Conservation (phyloP, 2,797 vertebrate species). For the Manis javanica region DNA sequence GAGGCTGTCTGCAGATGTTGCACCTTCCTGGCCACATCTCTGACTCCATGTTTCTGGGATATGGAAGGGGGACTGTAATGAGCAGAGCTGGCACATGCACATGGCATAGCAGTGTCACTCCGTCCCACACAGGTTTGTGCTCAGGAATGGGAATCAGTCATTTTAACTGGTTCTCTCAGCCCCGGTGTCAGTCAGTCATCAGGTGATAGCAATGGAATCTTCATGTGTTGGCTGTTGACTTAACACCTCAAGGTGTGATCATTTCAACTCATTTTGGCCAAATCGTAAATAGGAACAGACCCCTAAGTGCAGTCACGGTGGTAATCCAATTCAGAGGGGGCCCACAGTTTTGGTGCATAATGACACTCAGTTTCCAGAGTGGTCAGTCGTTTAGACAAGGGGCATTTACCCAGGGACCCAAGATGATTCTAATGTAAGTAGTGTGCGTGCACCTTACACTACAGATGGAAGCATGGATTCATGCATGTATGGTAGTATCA, state of each 20-base stretch:
- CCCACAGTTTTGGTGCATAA: fast-evolving
- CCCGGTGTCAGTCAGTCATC: background rate
- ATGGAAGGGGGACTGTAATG: no score
- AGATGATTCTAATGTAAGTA: fast-evolving
- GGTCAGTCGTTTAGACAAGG: background rate
- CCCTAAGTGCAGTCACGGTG: background rate
- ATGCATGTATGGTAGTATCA: fast-evolving
- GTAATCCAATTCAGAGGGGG: fast-evolving
- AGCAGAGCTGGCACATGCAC: no score
- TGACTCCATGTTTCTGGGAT: no score
- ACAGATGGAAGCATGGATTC: background rate
- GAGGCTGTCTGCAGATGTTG: background rate
- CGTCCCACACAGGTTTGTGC: no score
- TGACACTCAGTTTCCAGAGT: no score
- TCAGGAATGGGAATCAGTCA: no score
- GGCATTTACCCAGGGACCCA: background rate
- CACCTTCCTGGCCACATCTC: background rate
- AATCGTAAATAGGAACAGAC: background rate
- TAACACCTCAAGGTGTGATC: fast-evolving
- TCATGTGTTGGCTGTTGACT: fast-evolving
- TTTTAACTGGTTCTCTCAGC: no score
- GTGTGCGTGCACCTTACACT: fast-evolving
- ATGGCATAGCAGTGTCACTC: fast-evolving
- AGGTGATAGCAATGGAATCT: background rate
- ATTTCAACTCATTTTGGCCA: background rate